These are phyloP conservation scores for Lordiphosa stackelbergi DNA, from an alignment of 1,140 invertebrate species.

Conservation along the genomic window DNA sequence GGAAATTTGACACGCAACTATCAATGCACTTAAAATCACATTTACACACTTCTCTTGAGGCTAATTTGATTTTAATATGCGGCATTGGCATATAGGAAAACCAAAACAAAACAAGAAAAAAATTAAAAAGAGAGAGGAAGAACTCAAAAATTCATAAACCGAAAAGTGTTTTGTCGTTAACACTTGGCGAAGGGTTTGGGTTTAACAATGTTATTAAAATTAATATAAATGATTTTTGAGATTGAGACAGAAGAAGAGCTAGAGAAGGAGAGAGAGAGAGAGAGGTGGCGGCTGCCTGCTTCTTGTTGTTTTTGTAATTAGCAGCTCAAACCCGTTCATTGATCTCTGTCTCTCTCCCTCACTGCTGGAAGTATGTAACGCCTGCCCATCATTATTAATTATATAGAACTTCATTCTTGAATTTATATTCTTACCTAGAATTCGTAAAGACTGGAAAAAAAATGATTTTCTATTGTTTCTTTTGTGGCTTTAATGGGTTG, in stretches of 20 bases:
- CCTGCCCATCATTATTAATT: slow-evolving; percentile 61
- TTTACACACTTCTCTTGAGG: slow-evolving; percentile 45
- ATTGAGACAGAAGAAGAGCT: slow-evolving; percentile 28
- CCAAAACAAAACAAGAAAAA: not conserved
- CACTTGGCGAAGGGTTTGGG: slow-evolving; percentile 40
- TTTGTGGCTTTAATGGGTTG: slow-evolving; percentile 43
- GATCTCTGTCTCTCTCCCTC: slow-evolving; percentile 22
- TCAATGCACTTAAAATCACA: slow-evolving; percentile 49
- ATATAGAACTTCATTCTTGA: slow-evolving; percentile 35
- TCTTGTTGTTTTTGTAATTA: slow-evolving; percentile 46
- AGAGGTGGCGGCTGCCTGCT: slow-evolving; percentile 6
- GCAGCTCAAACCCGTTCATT: slow-evolving; percentile 45
- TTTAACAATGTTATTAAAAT: slow-evolving; percentile 76
- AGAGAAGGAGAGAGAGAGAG: too few relatives aligned
- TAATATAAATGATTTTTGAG: slow-evolving; percentile 65
- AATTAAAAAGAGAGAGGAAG: not conserved
- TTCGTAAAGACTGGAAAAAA: slow-evolving; percentile 5
- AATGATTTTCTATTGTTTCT: slow-evolving; percentile 13
- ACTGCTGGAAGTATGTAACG: slow-evolving; percentile 35
- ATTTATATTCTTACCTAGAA: slow-evolving; percentile 18
- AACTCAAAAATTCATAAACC: slow-evolving; percentile 59
- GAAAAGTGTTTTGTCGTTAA: slow-evolving; percentile 72
- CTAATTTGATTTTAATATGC: slow-evolving; percentile 73
- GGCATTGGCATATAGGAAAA: slow-evolving; percentile 22
- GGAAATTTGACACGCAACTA: slow-evolving; percentile 12